Conservation (phyloP, 2,797 vertebrate species). For the Capromys pilorides region DNA sequence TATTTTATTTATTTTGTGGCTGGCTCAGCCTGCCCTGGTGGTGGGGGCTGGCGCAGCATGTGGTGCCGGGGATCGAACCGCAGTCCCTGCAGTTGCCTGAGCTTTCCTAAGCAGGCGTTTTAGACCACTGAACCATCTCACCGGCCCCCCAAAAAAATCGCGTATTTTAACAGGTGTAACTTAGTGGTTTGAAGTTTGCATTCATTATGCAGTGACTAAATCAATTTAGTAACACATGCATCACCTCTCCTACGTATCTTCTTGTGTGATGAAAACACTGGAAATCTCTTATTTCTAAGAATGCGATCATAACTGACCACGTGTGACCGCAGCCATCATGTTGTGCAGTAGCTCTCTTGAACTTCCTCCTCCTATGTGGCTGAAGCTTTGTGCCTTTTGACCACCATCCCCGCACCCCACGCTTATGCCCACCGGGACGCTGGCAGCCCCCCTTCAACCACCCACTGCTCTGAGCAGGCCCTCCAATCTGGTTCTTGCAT, state of each 20-base stretch:
- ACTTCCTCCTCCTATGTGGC: not conserved
- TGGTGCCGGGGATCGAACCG: too few relatives aligned
- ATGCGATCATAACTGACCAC: not conserved
- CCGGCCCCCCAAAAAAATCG: too few relatives aligned
- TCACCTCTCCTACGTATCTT: not conserved
- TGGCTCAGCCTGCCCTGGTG: too few relatives aligned
- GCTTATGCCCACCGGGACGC: too few relatives aligned
- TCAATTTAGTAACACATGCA: not conserved
- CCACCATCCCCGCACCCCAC: too few relatives aligned
- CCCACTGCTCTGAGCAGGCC: not conserved
- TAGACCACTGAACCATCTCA: too few relatives aligned
- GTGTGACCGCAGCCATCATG: not conserved
- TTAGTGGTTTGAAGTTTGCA: not conserved
- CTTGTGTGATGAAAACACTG: not conserved
- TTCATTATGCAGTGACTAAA: not conserved
- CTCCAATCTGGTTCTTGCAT: rapidly evolving
- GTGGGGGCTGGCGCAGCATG: too few relatives aligned
- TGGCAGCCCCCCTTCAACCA: too few relatives aligned
- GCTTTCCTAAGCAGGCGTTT: too few relatives aligned
- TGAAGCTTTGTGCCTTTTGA: not conserved
- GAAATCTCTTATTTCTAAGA: not conserved
- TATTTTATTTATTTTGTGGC: too few relatives aligned
- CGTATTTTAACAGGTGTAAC: not conserved
- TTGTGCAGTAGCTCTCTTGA: too few relatives aligned
- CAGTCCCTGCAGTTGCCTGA: too few relatives aligned